These are phyloP conservation scores for Drosophila subpulchrella DNA, from an alignment of 1,140 invertebrate species.

Conservation along the genomic window DNA sequence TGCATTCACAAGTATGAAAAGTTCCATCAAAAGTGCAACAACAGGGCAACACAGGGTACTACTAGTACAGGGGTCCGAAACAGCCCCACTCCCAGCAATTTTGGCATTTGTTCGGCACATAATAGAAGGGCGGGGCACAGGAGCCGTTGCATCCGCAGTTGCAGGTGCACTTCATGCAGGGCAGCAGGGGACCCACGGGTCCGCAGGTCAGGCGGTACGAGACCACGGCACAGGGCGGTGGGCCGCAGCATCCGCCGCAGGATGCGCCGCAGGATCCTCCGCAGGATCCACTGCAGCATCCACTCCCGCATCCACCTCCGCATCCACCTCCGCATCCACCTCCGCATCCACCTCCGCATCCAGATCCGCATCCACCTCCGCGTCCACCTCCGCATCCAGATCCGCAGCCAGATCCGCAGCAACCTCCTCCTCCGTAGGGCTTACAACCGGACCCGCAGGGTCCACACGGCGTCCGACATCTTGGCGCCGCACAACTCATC, in stretches of 20 bases:
- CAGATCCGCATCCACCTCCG: conserved; percentile 3
- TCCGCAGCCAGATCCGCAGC: conserved; percentile 17
- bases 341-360: not conserved
- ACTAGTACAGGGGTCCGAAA: conserved; percentile 66
- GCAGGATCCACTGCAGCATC: conserved; percentile 4
- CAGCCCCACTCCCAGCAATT: conserved; percentile 65
- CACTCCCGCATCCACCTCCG: not conserved
- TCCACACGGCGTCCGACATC: conserved; percentile 15
- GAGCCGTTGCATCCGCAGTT: not conserved
- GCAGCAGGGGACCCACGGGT: conserved; percentile 55
- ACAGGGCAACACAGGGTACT: conserved; percentile 10
- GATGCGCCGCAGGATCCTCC: not conserved
- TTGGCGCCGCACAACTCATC: conserved; percentile 27
- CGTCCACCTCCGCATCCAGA: conserved; percentile 21
- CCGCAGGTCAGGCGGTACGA: conserved; percentile 58
- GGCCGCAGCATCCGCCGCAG: conserved; percentile 29
- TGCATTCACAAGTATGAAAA: conserved; percentile 60
- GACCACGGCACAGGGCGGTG: conserved; percentile 47
- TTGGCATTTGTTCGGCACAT: conserved; percentile 48
- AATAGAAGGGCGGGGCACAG: conserved; percentile 63
- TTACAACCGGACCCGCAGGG: not conserved
- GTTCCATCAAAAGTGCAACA: conserved; percentile 42
- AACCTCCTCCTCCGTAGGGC: conserved; percentile 1
- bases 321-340: not conserved
- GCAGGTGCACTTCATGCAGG: conserved; percentile 47